Evolutionary conservation across 1,140 invertebrate species (phyloP).

Genomic region (Cyphomyrmex costatus): DNA sequence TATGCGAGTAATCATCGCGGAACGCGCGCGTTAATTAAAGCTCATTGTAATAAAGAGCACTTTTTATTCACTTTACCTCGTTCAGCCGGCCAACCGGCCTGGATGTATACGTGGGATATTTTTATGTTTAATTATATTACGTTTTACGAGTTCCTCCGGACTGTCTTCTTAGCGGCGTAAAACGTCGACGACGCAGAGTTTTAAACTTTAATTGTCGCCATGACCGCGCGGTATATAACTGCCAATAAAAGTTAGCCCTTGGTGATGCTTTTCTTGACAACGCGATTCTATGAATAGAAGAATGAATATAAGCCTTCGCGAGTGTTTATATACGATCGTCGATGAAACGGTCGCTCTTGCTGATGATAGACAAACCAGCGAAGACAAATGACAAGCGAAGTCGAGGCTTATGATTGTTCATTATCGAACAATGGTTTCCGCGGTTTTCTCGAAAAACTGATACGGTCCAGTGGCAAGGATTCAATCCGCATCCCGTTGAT

Average conservation of each 20-base stretch:
- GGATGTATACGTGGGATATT: conserved; percentile 71
- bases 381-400: neutral
- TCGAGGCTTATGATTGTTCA: neutral
- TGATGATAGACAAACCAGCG: neutral
- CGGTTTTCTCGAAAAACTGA: conserved; percentile 7
- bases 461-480: conserved; percentile 10
- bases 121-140: conserved; percentile 82
- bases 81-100: conserved; percentile 68
- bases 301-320: no score
- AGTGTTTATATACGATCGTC: neutral
- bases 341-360: neutral
- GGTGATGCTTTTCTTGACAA: conserved; percentile 39
- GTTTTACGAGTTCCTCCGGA: conserved; percentile 75
- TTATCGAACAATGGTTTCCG: neutral
- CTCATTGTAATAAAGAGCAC: conserved; percentile 83
- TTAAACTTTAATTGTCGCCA: conserved; percentile 78
- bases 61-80: conserved; percentile 80
- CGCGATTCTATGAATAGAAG: conserved; percentile 3
- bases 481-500: conserved; percentile 61
- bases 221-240: conserved; percentile 71
- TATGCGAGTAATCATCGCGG: conserved; percentile 77
- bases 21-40: conserved; percentile 81
- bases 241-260: conserved; percentile 61
- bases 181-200: conserved; percentile 73
- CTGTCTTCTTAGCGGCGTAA: conserved; percentile 74